These are phyloP conservation scores for Erynnis tages DNA, from an alignment of 2,888 invertebrate genomes.

Conservation along the genomic window DNA sequence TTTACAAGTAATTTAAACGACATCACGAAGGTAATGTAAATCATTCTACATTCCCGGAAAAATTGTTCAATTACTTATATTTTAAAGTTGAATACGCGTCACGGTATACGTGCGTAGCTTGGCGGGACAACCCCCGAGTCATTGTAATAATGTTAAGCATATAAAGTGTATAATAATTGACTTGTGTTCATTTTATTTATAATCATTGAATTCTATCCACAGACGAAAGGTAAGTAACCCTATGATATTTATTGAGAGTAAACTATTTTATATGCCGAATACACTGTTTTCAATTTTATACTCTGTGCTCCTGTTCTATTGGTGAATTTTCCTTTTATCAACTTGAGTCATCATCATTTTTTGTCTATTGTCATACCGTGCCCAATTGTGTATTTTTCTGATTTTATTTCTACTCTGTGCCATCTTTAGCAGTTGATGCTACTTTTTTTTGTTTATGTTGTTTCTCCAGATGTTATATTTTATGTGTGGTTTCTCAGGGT, in stretches of 20 bases:
- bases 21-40: constrained; percentile 64
- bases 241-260: constrained; percentile 31
- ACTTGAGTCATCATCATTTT: constrained; percentile 2
- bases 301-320: background rate
- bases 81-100: constrained; percentile 14
- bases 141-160: constrained; percentile 78
- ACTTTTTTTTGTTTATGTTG: background rate
- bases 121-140: constrained; percentile 51
- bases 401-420: constrained; percentile 7
- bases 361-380: constrained; percentile 7
- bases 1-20: constrained; percentile 1
- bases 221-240: constrained; percentile 75
- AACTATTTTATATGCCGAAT: constrained; percentile 9
- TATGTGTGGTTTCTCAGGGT: background rate
- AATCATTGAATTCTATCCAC: constrained; percentile 72
- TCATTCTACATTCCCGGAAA: constrained; percentile 60
- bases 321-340: background rate
- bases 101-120: constrained; percentile 40
- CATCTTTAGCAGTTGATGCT: background rate
- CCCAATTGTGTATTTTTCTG: constrained; percentile 7
- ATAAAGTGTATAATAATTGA: constrained; percentile 81
- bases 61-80: constrained; percentile 48
- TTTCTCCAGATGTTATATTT: background rate
- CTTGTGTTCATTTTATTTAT: constrained; percentile 79
- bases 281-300: constrained; percentile 3